phyloP scores from a whole-genome alignment of 2,113 vertebrate species.

The Dromiciops gliroides region DNA sequence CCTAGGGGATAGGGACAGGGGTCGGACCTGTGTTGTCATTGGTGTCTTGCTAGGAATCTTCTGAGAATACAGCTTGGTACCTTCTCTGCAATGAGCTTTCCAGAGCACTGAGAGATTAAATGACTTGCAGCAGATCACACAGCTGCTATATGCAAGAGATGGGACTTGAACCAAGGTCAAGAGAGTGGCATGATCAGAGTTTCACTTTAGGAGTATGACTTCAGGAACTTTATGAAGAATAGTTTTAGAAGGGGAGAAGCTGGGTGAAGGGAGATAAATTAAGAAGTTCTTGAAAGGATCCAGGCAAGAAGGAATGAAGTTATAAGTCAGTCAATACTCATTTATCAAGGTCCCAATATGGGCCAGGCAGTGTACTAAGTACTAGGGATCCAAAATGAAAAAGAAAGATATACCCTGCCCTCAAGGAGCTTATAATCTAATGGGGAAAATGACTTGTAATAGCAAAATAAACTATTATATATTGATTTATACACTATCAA shows the following conservation, averaged over 20 bases:
- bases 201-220: not conserved
- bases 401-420: too few relatives aligned
- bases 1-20: not conserved
- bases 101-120: not conserved
- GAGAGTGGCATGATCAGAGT: not conserved
- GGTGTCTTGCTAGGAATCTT: not conserved
- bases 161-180: not conserved
- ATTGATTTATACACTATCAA: not conserved
- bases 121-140: not conserved
- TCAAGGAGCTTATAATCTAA: not conserved
- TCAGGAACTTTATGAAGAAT: not conserved
- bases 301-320: not conserved
- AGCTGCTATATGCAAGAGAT: not conserved
- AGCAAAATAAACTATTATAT: not conserved
- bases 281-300: not conserved
- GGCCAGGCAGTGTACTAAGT: too few relatives aligned
- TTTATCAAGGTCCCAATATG: too few relatives aligned
- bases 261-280: not conserved
- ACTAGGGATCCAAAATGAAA: too few relatives aligned
- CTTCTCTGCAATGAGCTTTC: not conserved
- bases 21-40: not conserved
- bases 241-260: not conserved
- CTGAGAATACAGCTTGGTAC: not conserved
- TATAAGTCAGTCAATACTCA: too few relatives aligned
- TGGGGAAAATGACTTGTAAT: not conserved